Evolutionary conservation across 1,140 invertebrate species (phyloP).

Genomic region (Geopemphigus sp.): DNA sequence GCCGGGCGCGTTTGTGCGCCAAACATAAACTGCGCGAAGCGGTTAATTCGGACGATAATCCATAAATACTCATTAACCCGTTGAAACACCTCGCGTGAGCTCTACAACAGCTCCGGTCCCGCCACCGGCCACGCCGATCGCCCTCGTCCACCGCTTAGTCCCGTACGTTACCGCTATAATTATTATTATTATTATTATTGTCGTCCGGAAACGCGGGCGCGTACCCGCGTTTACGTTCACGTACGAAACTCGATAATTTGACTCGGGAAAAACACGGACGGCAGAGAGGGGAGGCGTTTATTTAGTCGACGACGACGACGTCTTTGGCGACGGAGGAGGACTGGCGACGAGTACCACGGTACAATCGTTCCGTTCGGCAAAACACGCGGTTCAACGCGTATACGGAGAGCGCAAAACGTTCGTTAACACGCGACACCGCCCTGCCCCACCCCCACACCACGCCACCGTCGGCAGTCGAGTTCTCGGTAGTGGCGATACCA

Average conservation of each 20-base stretch:
- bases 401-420: too few relatives aligned
- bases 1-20: conserved; percentile 1
- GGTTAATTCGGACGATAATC: conserved; percentile 48
- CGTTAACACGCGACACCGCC: too few relatives aligned
- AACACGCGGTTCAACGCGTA: too few relatives aligned
- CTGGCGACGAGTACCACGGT: too few relatives aligned
- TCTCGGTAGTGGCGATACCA: too few relatives aligned
- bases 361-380: neutral
- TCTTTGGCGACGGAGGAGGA: too few relatives aligned
- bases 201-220: conserved; percentile 7
- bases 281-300: too few relatives aligned
- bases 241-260: conserved; percentile 33
- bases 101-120: neutral
- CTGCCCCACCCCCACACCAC: too few relatives aligned
- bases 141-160: too few relatives aligned
- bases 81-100: conserved; percentile 32
- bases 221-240: neutral
- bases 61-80: conserved; percentile 49
- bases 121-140: neutral
- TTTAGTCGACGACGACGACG: too few relatives aligned
- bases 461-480: too few relatives aligned
- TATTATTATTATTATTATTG: conserved; percentile 22
- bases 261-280: conserved; percentile 23
- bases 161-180: neutral
- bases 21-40: conserved; percentile 7